Evolutionary conservation across 2,113 vertebrate genomes (phyloP), one percentile per base, ranked within the genome.

Genomic region (Antennarius striatus): DNA sequence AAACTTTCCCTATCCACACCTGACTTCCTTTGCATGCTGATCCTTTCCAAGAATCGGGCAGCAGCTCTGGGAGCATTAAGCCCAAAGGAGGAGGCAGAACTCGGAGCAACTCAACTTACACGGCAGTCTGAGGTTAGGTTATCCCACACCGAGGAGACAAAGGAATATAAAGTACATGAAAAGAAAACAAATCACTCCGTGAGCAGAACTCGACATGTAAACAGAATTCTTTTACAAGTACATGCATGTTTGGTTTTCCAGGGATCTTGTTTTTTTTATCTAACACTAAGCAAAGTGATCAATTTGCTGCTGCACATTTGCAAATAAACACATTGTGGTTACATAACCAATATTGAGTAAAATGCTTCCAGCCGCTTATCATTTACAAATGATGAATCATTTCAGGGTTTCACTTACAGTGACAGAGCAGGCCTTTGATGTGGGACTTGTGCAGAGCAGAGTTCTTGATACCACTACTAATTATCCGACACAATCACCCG

Each of bases 1-100:
- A 40, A 30, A 81, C 40, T 63, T 70, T 73, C 29, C 51, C 49
- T 49, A 52, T 73, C 49, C 52, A 42, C 74, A 86, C 82, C 86
- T 85, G 82, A 79, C 89, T 89, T 90, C 89, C 88, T 84, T 83
- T 83, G 75, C 67, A 81, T 40, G 63, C 50, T 85, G 86, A 87
- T 90, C 82, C 87, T 82, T 91, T 93, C 90, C 82, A 76, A 90
- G 90, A 93, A 92, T 74, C 82, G 63, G 76, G 80, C 75, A 59
- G 86, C 66, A 73, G 74, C 77, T 82, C 82, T 69, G 72, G 79
- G 82, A 84, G 79, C 75, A 75, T 87, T 88, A 86, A 81, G 71
- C 91, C 80, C 68, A 79, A 78, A 83, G 46, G 62, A 68, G 84
- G 73, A 84, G 82, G 81, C 79, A 15, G 36, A 52, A 77, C 70